Percentiles rank a stretch among this genome's conserved stretches.
phyloP scores from a whole-genome alignment of 2,113 vertebrate genomes.

The Gadus chalcogrammus region DNA sequence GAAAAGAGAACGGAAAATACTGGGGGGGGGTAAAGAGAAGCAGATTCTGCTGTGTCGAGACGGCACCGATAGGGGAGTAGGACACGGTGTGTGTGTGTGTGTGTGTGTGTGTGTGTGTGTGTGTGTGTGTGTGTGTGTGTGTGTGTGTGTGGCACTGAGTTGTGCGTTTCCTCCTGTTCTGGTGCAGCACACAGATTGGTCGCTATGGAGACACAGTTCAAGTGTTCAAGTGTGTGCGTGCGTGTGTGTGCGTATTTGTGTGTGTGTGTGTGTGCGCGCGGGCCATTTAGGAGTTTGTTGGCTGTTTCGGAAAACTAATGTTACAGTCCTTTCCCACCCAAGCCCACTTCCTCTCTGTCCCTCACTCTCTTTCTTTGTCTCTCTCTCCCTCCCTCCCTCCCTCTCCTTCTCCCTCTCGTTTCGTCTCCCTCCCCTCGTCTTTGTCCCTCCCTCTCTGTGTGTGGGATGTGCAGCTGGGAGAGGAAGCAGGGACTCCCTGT shows the following conservation, averaged over 20 bases:
- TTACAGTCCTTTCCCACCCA: background rate
- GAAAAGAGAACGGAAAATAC: background rate
- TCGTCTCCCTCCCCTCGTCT: background rate
- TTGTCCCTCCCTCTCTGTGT: background rate
- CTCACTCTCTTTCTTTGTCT: background rate
- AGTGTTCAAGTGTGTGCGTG: conserved; percentile 17
- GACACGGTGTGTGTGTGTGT: conserved; percentile 7
- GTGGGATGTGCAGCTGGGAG: background rate
- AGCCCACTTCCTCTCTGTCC: background rate
- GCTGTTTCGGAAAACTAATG: background rate
- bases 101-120: conserved; percentile 2
- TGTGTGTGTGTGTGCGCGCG: background rate
- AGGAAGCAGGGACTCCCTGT: background rate
- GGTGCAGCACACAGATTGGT: conserved; percentile 23
- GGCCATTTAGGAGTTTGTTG: no score
- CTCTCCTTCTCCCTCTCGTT: background rate
- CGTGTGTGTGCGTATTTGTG: background rate
- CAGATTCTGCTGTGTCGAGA: background rate
- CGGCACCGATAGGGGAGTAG: no score
- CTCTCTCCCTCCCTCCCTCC: background rate
- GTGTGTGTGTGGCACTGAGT: no score
- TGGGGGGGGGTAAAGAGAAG: background rate
- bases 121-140: no score
- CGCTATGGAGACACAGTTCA: conserved; percentile 58
- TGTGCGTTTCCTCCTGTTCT: conserved; percentile 58